phyloP scores from a whole-genome alignment of 37 sponge, comb jelly and placozoan species.

The Aphrocallistes beatrix region DNA sequence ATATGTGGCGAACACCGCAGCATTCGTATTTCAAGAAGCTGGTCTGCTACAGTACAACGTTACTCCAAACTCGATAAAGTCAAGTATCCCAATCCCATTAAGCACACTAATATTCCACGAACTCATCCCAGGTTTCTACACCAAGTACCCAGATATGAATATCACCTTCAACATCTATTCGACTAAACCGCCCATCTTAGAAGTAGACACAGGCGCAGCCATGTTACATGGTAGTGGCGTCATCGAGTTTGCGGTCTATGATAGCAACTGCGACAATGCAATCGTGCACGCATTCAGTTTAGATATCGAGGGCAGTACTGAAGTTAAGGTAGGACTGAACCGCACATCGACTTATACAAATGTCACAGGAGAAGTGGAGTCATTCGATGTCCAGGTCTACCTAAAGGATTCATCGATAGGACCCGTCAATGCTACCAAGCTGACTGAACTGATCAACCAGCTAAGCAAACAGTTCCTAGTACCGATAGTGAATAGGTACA shows the following conservation, averaged over 20 bases:
- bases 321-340: neutral
- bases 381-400: neutral
- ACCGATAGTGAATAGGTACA: neutral
- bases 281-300: constrained; percentile 4
- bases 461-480: neutral
- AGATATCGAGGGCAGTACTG: neutral
- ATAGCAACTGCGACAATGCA: constrained; percentile 5
- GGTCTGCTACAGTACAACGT: constrained; percentile 35
- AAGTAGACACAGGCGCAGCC: neutral
- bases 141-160: constrained; percentile 56
- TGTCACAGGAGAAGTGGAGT: neutral
- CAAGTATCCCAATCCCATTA: neutral
- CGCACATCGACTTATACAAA: neutral
- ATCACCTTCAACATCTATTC: constrained; percentile 46
- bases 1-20: constrained; percentile 70
- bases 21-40: constrained; percentile 52
- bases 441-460: neutral
- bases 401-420: neutral
- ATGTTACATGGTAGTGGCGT: neutral
- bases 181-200: constrained; percentile 37
- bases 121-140: constrained; percentile 28
- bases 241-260: neutral
- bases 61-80: neutral
- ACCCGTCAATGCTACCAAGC: neutral
- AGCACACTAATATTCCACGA: neutral